Evolutionary conservation across 2,888 invertebrate species (phyloP).

Genomic region (Nephrotoma guestfalica): DNA sequence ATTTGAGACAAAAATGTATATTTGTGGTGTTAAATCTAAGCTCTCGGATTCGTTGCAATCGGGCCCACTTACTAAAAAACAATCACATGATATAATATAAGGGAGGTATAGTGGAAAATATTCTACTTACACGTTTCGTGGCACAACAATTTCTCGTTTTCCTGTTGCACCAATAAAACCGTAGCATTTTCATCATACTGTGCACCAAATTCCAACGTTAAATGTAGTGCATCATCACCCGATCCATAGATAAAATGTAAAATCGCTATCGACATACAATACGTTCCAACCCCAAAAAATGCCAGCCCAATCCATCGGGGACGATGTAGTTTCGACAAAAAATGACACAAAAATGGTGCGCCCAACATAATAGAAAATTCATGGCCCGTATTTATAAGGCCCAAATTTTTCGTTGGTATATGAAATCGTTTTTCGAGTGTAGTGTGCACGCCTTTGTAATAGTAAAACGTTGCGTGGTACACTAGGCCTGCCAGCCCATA

Average conservation of each 20-base stretch:
- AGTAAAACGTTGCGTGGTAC: slow-evolving; percentile 52
- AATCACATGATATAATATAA: neutral
- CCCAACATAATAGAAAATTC: slow-evolving; percentile 56
- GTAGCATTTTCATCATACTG: slow-evolving; percentile 31
- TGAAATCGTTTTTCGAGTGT: slow-evolving; percentile 59
- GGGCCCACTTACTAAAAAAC: neutral
- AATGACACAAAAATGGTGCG: slow-evolving; percentile 50
- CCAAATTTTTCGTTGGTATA: slow-evolving; percentile 54
- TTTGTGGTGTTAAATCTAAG: slow-evolving; percentile 43
- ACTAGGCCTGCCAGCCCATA: slow-evolving; percentile 53
- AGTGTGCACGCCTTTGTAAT: slow-evolving; percentile 57
- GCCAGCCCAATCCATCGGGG: slow-evolving; percentile 54
- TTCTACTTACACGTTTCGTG: slow-evolving; percentile 12
- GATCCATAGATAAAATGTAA: slow-evolving; percentile 56
- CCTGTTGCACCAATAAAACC: slow-evolving; percentile 32
- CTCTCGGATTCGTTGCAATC: neutral
- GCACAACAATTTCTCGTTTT: slow-evolving; percentile 39
- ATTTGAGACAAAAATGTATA: slow-evolving; percentile 50
- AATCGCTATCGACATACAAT: slow-evolving; percentile 49
- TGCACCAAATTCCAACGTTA: slow-evolving; percentile 44
- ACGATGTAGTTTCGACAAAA: slow-evolving; percentile 53
- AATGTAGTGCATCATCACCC: slow-evolving; percentile 45
- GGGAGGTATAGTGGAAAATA: slow-evolving; percentile 14
- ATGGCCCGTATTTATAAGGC: slow-evolving; percentile 56
- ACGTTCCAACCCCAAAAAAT: slow-evolving; percentile 42